Evolutionary conservation across 2,797 vertebrate genomes (phyloP), one percentile per base, ranked within the genome.

Genomic region (Brachyrhaphis roseni): DNA sequence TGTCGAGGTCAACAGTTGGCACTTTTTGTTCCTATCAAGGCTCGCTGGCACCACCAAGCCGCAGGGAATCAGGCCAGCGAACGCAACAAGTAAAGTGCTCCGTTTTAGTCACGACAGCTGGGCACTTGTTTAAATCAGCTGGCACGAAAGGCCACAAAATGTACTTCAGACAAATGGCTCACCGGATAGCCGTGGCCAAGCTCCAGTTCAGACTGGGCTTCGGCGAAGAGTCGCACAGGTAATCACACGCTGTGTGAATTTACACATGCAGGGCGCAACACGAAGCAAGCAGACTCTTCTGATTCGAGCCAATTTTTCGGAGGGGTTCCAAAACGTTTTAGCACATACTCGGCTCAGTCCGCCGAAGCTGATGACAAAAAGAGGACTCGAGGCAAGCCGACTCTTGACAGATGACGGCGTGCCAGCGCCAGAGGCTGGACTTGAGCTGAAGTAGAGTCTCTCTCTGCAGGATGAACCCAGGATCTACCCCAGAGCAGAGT

Each of bases 401-500:
- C 91, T 83, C 87, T 90, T 59, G 51, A 89, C 88, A 79, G 78
- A 86, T 51, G 90, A 91, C 80, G 81, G 80, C 71, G 74, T 90
- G 92, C 91, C 92, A 91, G 84, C 76, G 79, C 91, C 85, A 51
- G 41, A 77, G 89, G 91, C 92, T 83, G 78, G 85, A 87, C 87
- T 90, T 76, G 43, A 87, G 84, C 83, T 80, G 84, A 79, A 87
- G 84, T 64, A 36, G 55, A 83, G 76, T 84, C 86, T 77, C 81
- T 80, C 71, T 82, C 47, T 80, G 80, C 84, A 79, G 84, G 78
- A 86, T 82, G 79, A 88, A 89, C 74, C 72, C 83, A 68, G 86
- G 79, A 78, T 84, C 80, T 79, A 80, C 79, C 70, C 73, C 80
- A 75, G 75, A 75, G 79, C 55, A 79, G 78, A 74, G 86, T 79